A percentile compares a stretch with the other conserved stretches of the same genome.
These are phyloP conservation scores for Rana temporaria DNA, from an alignment of 2,113 vertebrate genomes.

Conservation along the genomic window DNA sequence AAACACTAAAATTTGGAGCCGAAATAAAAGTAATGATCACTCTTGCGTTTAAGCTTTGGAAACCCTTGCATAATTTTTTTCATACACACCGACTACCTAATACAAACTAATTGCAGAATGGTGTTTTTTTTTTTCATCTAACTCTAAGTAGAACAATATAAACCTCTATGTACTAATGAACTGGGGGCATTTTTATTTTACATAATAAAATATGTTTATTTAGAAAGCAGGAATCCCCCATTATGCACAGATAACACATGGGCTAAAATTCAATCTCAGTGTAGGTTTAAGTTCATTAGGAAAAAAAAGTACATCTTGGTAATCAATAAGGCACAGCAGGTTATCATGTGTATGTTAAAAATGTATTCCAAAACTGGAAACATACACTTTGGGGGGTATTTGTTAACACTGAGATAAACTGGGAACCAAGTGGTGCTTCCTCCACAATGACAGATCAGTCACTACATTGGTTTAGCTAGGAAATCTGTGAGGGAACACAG, in stretches of 20 bases:
- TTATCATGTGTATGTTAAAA: not conserved
- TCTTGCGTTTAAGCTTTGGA: too few species aligned
- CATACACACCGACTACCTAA: not conserved
- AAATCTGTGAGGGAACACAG: too few species aligned
- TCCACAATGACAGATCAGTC: too few species aligned
- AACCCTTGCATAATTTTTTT: too few species aligned
- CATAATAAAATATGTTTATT: not conserved
- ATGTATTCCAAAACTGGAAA: not conserved
- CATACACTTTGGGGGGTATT: too few species aligned
- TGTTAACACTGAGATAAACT: too few species aligned
- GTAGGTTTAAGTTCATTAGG: too few species aligned
- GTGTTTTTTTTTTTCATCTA: not conserved
- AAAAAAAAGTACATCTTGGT: not conserved
- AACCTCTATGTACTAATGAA: not conserved
- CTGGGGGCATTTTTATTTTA: too few species aligned
- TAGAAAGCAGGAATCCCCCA: not conserved
- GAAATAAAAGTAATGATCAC: too few species aligned
- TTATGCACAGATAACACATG: not conserved
- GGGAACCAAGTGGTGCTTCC: too few species aligned
- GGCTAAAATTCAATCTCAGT: not conserved
- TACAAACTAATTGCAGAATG: not conserved
- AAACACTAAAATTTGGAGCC: not conserved
- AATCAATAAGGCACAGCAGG: conserved; percentile 47
- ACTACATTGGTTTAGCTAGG: too few species aligned
- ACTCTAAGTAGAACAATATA: not conserved